A percentile compares a stretch with the other conserved stretches of the same genome.
Evolutionary conservation across 2,113 vertebrate genomes (phyloP).

Genomic region (Hyaena hyaena): DNA sequence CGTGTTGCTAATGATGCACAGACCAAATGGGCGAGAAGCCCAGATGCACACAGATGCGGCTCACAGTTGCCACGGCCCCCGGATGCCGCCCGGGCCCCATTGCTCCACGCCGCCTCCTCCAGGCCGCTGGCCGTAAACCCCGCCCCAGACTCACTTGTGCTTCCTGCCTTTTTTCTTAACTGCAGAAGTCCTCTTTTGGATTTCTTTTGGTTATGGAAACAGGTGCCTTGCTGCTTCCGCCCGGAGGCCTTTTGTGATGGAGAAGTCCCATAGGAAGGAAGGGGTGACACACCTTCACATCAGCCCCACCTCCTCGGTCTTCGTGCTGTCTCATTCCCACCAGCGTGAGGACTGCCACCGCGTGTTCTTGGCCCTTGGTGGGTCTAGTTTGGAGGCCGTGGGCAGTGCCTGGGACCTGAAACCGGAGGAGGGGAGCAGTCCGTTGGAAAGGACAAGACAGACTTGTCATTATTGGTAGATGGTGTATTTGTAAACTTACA

Average conservation of each 20-base stretch:
- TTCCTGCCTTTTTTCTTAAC: background rate
- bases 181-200: background rate
- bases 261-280: too few species aligned
- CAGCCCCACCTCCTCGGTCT: too few species aligned
- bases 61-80: too few species aligned
- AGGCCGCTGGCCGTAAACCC: too few species aligned
- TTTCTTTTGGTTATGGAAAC: background rate
- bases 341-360: background rate
- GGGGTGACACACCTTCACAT: too few species aligned
- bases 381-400: background rate
- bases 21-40: background rate
- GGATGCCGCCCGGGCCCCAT: too few species aligned
- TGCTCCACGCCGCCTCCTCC: too few species aligned
- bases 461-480: background rate
- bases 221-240: background rate
- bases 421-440: background rate
- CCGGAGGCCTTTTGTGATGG: background rate
- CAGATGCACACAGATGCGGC: background rate
- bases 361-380: background rate
- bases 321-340: background rate
- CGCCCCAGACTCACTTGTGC: background rate
- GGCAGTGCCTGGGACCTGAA: background rate
- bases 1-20: background rate
- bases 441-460: background rate
- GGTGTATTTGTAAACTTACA: background rate